phyloP scores from a whole-genome alignment of 2,113 vertebrate genomes.

The Lophotis ruficrista region DNA sequence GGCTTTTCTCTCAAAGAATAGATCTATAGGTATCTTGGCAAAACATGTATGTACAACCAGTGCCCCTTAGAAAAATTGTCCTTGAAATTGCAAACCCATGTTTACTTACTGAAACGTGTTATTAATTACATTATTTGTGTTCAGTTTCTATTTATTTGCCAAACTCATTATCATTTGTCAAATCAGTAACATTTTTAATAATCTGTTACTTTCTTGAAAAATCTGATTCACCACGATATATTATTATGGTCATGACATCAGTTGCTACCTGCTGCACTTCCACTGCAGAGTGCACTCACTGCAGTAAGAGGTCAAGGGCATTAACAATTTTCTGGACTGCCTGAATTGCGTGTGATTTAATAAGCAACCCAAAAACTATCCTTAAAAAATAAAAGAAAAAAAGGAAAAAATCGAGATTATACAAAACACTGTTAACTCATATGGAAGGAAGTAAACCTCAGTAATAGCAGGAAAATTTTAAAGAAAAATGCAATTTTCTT shows the following conservation, averaged over 20 bases:
- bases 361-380: background rate
- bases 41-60: background rate
- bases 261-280: background rate
- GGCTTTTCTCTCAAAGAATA: background rate
- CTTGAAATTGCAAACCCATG: background rate
- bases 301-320: constrained; percentile 1
- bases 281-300: background rate
- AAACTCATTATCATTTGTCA: background rate
- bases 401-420: rapidly evolving
- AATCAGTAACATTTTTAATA: background rate
- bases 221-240: background rate
- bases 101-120: background rate
- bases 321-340: constrained; percentile 12
- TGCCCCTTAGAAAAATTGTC: background rate
- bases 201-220: background rate
- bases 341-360: background rate
- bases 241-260: constrained; percentile 11
- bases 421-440: background rate
- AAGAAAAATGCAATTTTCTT: background rate
- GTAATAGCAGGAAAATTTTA: background rate
- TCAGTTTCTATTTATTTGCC: background rate
- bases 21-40: background rate
- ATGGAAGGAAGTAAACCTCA: background rate
- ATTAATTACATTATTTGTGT: background rate
- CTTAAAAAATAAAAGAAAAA: background rate